Evolutionary conservation across 23 tunicate species (phyloP).

Genomic region (Pegea sp.): DNA sequence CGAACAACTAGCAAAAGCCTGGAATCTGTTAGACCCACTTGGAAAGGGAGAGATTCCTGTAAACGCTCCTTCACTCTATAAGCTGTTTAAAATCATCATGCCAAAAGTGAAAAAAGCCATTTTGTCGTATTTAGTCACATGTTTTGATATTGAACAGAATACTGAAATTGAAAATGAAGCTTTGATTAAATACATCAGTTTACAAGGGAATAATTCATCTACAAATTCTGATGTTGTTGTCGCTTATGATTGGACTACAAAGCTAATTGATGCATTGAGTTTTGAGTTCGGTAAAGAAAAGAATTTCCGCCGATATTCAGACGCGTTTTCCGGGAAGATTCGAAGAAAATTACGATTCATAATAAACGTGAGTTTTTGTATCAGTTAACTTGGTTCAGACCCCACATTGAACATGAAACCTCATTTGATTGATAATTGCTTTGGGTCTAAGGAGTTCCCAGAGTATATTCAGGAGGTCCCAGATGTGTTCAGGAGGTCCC

Average conservation of each 20-base stretch:
- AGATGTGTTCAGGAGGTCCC: too few species aligned
- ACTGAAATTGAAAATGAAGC: constrained; percentile 42
- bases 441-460: too few species aligned
- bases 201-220: constrained; percentile 11
- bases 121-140: neutral
- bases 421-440: too few species aligned
- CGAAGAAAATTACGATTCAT: too few species aligned
- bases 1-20: constrained; percentile 73
- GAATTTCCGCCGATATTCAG: too few species aligned
- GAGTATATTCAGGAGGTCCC: too few species aligned
- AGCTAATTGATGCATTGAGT: constrained; percentile 50
- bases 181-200: constrained; percentile 41
- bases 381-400: too few species aligned
- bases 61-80: constrained; percentile 28
- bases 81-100: constrained; percentile 43
- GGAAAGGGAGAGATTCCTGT: constrained; percentile 50
- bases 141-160: constrained; percentile 11
- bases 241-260: constrained; percentile 86
- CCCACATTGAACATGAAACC: too few species aligned
- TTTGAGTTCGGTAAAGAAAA: constrained; percentile 77
- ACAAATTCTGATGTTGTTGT: constrained; percentile 9
- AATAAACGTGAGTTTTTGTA: too few species aligned
- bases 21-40: constrained; percentile 77
- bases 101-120: constrained; percentile 30
- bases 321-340: too few species aligned